A percentile compares a stretch with the other conserved stretches of the same genome.
These are phyloP conservation scores for Mobula hypostoma DNA, from an alignment of 2,113 vertebrate genomes.

Conservation along the genomic window DNA sequence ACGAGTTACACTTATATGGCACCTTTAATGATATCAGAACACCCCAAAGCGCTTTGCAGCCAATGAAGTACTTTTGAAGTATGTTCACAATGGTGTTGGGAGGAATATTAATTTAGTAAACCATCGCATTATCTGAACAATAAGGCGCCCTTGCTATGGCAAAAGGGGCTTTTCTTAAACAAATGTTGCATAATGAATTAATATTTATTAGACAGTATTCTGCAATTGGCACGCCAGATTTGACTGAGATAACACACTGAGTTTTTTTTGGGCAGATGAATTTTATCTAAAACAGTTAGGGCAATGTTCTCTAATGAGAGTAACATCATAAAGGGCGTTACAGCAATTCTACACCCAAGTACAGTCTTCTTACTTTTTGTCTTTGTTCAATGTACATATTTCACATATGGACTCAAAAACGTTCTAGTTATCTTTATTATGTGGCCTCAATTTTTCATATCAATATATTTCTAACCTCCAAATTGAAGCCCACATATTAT, in stretches of 20 bases:
- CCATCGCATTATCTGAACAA: background rate
- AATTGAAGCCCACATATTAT: background rate
- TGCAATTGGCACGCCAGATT: background rate
- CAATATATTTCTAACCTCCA: background rate
- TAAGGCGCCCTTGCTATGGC: background rate
- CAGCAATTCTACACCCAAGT: background rate
- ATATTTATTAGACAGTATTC: background rate
- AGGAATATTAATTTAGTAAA: background rate
- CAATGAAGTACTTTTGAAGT: background rate
- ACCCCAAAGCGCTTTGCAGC: too few relatives aligned
- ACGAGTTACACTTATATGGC: background rate
- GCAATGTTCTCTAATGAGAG: background rate
- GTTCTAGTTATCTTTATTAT: background rate
- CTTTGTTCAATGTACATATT: background rate
- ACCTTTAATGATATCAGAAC: background rate
- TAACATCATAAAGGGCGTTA: background rate
- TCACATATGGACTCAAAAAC: background rate
- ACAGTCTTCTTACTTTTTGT: background rate
- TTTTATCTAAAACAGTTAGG: background rate
- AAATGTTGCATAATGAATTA: background rate
- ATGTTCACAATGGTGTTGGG: background rate
- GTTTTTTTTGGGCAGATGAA: background rate
- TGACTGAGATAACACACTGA: background rate
- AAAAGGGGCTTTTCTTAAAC: background rate
- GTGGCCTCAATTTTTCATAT: background rate